Conservation (phyloP, 2,797 vertebrate genomes). For the Pipistrellus pygmaeus region DNA sequence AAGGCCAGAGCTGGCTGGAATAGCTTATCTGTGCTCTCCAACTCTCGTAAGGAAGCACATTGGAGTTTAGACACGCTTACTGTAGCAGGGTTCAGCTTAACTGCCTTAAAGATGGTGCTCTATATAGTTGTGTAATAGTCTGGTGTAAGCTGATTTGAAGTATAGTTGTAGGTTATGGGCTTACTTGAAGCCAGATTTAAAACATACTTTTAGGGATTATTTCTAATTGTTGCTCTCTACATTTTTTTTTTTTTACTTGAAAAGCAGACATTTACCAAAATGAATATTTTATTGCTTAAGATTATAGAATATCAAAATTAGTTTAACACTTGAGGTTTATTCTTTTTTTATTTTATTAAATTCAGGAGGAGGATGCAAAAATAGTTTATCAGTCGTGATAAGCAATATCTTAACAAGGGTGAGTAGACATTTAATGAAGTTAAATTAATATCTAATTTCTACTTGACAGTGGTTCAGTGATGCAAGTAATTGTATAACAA, state of each 20-base stretch:
- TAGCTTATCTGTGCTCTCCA: background rate
- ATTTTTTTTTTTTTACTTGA: background rate
- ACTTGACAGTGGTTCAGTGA: background rate
- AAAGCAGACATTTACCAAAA: background rate
- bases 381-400: background rate
- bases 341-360: background rate
- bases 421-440: background rate
- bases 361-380: background rate
- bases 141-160: background rate
- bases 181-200: background rate
- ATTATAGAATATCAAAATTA: conserved; percentile 21
- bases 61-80: background rate
- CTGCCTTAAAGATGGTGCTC: background rate
- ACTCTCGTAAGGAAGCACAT: background rate
- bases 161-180: background rate
- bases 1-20: background rate
- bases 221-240: background rate
- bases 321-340: background rate
- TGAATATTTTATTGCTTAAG: background rate
- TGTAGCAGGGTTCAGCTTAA: background rate
- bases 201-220: background rate
- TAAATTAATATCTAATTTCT: conserved; percentile 8
- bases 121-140: background rate
- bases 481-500: background rate
- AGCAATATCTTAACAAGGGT: background rate